phyloP scores from a whole-genome alignment of 2,797 vertebrate species.

The Labroides dimidiatus region DNA sequence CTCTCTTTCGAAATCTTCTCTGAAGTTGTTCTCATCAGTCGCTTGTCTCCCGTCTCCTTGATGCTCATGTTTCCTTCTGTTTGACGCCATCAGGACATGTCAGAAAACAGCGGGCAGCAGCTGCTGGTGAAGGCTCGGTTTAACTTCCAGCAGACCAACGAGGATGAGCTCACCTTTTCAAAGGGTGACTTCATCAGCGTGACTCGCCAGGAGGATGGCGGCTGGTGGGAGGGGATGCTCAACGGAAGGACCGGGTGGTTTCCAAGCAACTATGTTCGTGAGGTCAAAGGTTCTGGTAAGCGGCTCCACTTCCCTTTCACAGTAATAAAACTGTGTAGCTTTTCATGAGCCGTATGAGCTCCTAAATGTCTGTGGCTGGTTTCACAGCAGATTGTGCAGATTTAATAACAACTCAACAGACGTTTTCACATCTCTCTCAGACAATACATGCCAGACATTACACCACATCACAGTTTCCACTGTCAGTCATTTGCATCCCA shows the following conservation, averaged over 20 bases:
- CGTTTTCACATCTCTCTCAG: background rate
- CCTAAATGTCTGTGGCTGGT: background rate
- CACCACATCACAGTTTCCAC: conserved; percentile 18
- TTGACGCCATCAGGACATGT: conserved; percentile 91
- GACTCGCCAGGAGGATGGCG: conserved; percentile 95
- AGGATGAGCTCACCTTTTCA: conserved; percentile 95
- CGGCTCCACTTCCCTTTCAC: conserved; percentile 34
- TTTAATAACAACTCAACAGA: conserved; percentile 8
- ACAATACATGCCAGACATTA: background rate
- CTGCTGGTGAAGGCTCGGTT: conserved; percentile 95
- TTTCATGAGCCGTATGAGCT: too few species aligned
- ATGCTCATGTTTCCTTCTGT: too few species aligned
- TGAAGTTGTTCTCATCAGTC: background rate
- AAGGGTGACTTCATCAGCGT: conserved; percentile 97
- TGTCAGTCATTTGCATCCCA: conserved; percentile 20
- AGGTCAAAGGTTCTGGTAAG: conserved; percentile 96
- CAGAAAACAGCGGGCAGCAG: conserved; percentile 92
- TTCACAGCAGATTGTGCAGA: conserved; percentile 16
- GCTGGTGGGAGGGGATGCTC: conserved; percentile 97
- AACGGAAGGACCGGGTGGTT: conserved; percentile 97
- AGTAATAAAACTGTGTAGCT: background rate
- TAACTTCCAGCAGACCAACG: conserved; percentile 97
- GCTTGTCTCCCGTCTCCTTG: background rate
- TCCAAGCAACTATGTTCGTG: conserved; percentile 98
- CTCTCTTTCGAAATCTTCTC: background rate